Evolutionary conservation across 2,113 vertebrate genomes (phyloP).

Genomic region (Phaethon lepturus): DNA sequence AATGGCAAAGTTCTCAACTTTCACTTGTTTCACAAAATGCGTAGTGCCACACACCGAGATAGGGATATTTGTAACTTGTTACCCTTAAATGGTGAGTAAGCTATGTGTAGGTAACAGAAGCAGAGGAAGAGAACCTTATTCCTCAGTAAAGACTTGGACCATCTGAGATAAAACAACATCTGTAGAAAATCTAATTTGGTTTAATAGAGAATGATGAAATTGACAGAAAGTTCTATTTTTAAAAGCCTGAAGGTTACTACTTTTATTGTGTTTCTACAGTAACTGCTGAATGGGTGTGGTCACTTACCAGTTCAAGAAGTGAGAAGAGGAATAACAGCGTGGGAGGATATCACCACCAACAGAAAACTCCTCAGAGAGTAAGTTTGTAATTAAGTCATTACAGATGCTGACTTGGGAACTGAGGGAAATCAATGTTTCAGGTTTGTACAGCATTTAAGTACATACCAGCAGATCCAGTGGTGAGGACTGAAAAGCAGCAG

Average conservation of each 20-base stretch:
- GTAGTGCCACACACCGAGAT: background rate
- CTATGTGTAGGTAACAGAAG: background rate
- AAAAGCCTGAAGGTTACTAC: background rate
- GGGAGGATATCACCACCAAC: background rate
- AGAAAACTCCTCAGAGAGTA: background rate
- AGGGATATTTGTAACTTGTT: background rate
- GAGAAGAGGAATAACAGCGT: background rate
- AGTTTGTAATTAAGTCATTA: background rate
- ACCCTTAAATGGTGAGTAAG: background rate
- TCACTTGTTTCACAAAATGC: background rate
- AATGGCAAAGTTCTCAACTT: background rate
- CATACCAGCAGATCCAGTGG: background rate
- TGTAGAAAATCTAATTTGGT: background rate
- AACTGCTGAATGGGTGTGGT: background rate
- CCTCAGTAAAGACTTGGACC: background rate
- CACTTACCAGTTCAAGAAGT: background rate
- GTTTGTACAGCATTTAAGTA: background rate
- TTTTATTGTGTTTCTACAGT: background rate
- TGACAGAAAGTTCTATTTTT: background rate
- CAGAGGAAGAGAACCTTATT: background rate
- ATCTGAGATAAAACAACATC: background rate
- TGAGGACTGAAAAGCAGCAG: background rate
- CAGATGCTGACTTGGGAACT: background rate
- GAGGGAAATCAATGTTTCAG: background rate
- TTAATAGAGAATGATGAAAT: background rate